phyloP scores from a whole-genome alignment of 1,140 invertebrate species.

The Heliconius eleuchia region DNA sequence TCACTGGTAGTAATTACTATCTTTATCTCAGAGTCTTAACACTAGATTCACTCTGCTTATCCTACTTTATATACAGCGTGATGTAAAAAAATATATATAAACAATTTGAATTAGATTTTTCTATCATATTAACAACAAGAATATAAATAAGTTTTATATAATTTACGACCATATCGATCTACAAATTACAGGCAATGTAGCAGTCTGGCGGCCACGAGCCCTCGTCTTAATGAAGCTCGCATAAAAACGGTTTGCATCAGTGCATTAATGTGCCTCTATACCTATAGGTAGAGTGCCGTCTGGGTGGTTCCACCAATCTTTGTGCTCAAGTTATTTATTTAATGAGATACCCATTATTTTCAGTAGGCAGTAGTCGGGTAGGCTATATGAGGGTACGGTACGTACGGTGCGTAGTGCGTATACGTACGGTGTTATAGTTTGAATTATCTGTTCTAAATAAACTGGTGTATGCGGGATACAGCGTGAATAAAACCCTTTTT shows the following conservation, averaged over 20 bases:
- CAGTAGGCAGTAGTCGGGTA: background rate
- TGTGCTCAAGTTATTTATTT: conserved; percentile 1
- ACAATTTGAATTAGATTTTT: too few species aligned
- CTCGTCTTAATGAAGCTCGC: conserved; percentile 26
- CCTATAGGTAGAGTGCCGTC: background rate
- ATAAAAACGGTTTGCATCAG: conserved; percentile 12
- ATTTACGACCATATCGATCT: background rate
- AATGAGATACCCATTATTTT: conserved; percentile 6
- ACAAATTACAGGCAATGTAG: conserved; percentile 3
- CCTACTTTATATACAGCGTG: too few species aligned
- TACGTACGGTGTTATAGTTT: background rate
- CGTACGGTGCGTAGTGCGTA: too few species aligned
- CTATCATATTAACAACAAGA: too few species aligned
- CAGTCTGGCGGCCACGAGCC: conserved; percentile 20
- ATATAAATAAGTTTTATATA: background rate
- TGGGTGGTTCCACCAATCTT: background rate
- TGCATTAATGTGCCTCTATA: conserved; percentile 4
- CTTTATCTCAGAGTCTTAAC: too few species aligned
- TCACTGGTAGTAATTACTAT: too few species aligned
- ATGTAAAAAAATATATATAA: too few species aligned
- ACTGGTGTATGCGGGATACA: background rate
- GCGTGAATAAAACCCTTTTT: background rate
- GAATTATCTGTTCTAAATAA: background rate
- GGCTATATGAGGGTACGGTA: background rate
- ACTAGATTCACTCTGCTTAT: too few species aligned